These are phyloP conservation scores for Edolisoma coerulescens DNA, from an alignment of 2,113 vertebrate species.

Conservation along the genomic window DNA sequence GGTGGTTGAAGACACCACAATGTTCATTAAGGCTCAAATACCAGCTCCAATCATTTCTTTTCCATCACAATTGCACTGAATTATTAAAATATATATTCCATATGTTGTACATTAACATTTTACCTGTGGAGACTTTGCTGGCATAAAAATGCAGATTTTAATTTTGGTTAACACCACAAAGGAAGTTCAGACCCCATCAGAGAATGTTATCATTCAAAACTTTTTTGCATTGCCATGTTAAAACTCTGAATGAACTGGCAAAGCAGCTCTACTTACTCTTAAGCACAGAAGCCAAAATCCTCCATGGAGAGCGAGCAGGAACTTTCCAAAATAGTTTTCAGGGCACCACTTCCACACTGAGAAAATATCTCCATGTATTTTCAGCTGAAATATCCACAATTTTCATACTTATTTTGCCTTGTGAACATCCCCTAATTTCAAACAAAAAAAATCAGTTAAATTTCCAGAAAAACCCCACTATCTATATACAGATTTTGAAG, in stretches of 20 bases:
- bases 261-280: background rate
- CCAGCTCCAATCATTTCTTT: background rate
- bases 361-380: background rate
- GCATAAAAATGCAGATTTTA: background rate
- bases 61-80: background rate
- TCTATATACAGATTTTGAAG: background rate
- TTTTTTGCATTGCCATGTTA: background rate
- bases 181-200: background rate
- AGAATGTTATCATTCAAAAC: background rate
- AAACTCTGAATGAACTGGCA: background rate
- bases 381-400: background rate
- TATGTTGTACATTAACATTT: background rate
- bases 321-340: background rate
- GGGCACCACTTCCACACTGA: background rate
- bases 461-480: rapidly evolving
- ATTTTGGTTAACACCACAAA: background rate
- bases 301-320: background rate
- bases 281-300: background rate
- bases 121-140: background rate
- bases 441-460: background rate
- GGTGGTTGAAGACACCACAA: background rate
- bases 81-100: background rate
- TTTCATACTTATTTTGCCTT: background rate
- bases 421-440: background rate
- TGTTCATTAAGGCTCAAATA: background rate